Evolutionary conservation across 2,797 vertebrate genomes (phyloP).

Genomic region (Delichon dasypus): DNA sequence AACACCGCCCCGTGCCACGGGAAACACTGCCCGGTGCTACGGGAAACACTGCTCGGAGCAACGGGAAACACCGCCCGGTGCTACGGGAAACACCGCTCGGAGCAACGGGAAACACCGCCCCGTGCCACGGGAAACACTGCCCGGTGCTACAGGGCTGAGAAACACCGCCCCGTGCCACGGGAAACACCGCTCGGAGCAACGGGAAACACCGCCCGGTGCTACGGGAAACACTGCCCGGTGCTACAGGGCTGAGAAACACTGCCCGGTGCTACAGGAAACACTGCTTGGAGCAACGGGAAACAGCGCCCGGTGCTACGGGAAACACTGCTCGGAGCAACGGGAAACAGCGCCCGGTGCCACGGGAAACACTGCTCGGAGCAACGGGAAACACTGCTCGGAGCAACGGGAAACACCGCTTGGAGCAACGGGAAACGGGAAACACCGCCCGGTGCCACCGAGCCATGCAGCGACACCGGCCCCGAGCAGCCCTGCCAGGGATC

Average conservation of each 20-base stretch:
- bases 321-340: too few species aligned
- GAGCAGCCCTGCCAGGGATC: neutral
- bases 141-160: neutral
- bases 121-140: neutral
- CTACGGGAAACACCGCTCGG: too few species aligned
- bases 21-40: neutral
- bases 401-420: neutral
- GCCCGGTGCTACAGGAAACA: neutral
- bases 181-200: neutral
- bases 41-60: neutral
- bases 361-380: neutral
- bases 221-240: too few species aligned
- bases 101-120: too few species aligned
- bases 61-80: neutral
- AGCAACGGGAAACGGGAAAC: too few species aligned
- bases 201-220: too few species aligned
- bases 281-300: too few species aligned
- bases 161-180: neutral
- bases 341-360: too few species aligned
- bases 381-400: too few species aligned
- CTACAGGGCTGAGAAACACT: too few species aligned
- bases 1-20: too few species aligned
- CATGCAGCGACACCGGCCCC: neutral
- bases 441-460: too few species aligned
- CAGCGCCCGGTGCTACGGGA: neutral